Conservation (phyloP, 2,113 vertebrate genomes). For the Isichthys henryi region DNA sequence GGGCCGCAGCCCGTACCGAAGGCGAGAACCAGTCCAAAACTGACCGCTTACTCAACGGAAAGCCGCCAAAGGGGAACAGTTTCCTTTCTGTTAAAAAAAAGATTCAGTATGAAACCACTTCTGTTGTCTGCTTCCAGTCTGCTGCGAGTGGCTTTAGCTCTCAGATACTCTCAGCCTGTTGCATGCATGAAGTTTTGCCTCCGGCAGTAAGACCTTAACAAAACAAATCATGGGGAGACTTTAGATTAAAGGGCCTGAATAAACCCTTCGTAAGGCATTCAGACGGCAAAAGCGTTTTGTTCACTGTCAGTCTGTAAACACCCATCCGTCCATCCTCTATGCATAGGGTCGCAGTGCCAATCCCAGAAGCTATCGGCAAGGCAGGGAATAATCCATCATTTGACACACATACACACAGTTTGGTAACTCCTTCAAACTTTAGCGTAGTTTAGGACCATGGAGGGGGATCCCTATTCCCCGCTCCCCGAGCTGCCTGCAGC, state of each 20-base stretch:
- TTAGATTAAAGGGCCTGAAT: neutral
- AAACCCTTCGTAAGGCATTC: neutral
- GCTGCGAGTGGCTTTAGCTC: neutral
- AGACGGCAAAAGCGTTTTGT: neutral
- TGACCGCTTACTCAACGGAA: neutral
- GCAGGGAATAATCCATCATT: neutral
- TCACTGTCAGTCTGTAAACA: neutral
- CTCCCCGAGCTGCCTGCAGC: neutral
- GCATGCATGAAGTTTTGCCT: neutral
- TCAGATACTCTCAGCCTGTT: neutral
- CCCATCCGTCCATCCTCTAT: neutral
- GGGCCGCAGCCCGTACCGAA: neutral
- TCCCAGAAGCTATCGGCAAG: neutral
- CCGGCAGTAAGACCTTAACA: neutral
- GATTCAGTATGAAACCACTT: neutral
- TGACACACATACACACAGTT: neutral
- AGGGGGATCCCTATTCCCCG: neutral
- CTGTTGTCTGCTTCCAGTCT: neutral
- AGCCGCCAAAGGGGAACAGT: neutral
- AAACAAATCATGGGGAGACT: neutral
- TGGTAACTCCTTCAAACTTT: neutral
- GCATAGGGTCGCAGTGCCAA: neutral
- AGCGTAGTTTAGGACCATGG: neutral
- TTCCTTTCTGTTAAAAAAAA: neutral
- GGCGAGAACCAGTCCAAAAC: neutral